Evolutionary conservation across 2,888 invertebrate genomes (phyloP).

Genomic region (Sphaerophoria taeniata): DNA sequence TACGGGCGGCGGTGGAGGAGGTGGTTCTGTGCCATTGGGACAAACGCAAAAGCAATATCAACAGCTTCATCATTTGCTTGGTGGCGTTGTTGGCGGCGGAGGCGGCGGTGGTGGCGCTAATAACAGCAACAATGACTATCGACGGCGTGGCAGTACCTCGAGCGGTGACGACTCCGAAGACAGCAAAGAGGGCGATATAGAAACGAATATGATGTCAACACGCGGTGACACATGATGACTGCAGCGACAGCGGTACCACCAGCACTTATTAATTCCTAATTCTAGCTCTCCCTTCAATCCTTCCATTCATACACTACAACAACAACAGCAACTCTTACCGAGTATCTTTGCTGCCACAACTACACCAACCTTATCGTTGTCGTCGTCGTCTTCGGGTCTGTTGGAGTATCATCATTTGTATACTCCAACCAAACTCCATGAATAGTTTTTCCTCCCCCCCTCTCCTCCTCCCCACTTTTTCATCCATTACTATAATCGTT

Average conservation of each 20-base stretch:
- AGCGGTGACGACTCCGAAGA: slow-evolving; percentile 82
- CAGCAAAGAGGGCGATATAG: slow-evolving; percentile 82
- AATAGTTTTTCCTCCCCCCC: slow-evolving; percentile 5
- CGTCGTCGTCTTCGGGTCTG: slow-evolving; percentile 51
- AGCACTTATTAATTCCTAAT: slow-evolving; percentile 63
- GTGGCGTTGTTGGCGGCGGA: slow-evolving; percentile 42
- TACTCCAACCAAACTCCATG: slow-evolving; percentile 46
- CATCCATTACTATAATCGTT: slow-evolving; percentile 56
- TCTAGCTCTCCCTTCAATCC: slow-evolving; percentile 65
- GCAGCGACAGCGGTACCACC: slow-evolving; percentile 73
- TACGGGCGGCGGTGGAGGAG: slow-evolving; percentile 44
- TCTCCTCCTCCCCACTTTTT: no score
- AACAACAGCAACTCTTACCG: slow-evolving; percentile 76
- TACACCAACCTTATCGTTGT: slow-evolving; percentile 24
- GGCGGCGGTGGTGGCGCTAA: slow-evolving; percentile 68
- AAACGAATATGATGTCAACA: slow-evolving; percentile 76
- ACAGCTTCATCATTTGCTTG: slow-evolving; percentile 56
- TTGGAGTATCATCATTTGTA: slow-evolving; percentile 62
- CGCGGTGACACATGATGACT: slow-evolving; percentile 72
- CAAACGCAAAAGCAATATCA: slow-evolving; percentile 78
- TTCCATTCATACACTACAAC: slow-evolving; percentile 62
- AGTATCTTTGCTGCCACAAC: slow-evolving; percentile 65
- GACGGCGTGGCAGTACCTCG: slow-evolving; percentile 82
- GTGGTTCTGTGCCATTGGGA: slow-evolving; percentile 62
- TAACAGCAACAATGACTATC: slow-evolving; percentile 76